Base-by-base conservation (phyloP, 2,888 invertebrate species). In the Acrocera orbiculus region DNA sequence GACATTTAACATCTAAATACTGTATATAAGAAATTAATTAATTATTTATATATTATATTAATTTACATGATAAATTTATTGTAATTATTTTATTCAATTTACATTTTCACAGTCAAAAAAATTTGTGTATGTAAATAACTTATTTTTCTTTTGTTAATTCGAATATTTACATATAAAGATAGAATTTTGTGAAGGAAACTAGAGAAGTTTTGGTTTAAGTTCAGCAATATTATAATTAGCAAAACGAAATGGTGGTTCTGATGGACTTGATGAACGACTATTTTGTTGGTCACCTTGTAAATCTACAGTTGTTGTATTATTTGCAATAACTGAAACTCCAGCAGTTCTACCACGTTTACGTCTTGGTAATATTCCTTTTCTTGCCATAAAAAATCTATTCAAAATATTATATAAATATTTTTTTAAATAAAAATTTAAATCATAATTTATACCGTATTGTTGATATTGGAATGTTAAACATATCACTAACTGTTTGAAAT, bases 401-500 rank as follows among this genome's bases (percentile, higher is more conserved):
- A 27, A 27, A 34, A 28, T 16, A 27, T 10, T 22, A 17, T 20
- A 15, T 22, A 7, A 10, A 22, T 4, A 22, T 10, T 5, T 7
- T 10, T 10, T 22, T 22, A 24, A 22, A 10, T 22, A 5, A 6
- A 5, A 19, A n/a, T n/a, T n/a, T n/a, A n/a, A n/a, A n/a, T n/a
- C n/a, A n/a, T n/a, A n/a, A n/a, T n/a, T n/a, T n/a, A 47, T 29
- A 67, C 65, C 69, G 69, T 56, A 85, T 81, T 24, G 83, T 85
- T 19, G 82, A 82, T 43, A 85, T 83, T 38, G 85, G 85, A 60
- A 85, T 83, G 54, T 80, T 80, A 58, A 80, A 85, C 64, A 79
- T 79, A 49, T 82, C 81, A 37, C 81, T 82, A 19, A 83, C 83
- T 2, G 78, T 81, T 60, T 83, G 83, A 65, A 83, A 85, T 47